Conservation (phyloP, 2,797 vertebrate genomes). For the Argentina silus region DNA sequence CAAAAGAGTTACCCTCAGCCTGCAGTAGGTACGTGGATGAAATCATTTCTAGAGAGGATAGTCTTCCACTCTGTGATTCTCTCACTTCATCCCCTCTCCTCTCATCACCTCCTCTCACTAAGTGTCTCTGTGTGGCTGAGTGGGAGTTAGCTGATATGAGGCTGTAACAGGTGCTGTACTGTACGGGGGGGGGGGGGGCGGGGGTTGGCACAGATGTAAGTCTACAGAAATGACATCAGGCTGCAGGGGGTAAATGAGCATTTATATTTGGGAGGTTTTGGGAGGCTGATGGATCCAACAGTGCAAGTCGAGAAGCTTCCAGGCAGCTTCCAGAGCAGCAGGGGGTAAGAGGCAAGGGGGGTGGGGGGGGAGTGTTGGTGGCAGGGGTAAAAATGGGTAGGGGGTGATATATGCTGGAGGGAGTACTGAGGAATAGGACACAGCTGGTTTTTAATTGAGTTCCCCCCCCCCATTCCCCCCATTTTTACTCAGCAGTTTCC, state of each 20-base stretch:
- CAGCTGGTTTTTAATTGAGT: conserved; percentile 85
- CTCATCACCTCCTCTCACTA: conserved; percentile 3
- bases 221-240: conserved; percentile 69
- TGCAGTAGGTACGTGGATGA: background rate
- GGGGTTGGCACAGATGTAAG: conserved; percentile 15
- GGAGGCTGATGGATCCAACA: conserved; percentile 63
- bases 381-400: conserved; percentile 1
- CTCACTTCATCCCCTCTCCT: conserved; percentile 17
- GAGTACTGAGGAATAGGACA: conserved; percentile 72
- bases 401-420: conserved; percentile 58
- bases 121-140: conserved; percentile 34
- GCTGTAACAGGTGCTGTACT: conserved; percentile 61
- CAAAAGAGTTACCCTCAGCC: no score
- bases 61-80: conserved; percentile 32
- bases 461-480: conserved; percentile 5
- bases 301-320: conserved; percentile 69
- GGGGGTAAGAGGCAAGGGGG: conserved; percentile 48
- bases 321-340: conserved; percentile 71
- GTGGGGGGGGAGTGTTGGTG: conserved; percentile 33
- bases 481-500: conserved; percentile 79
- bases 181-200: conserved; percentile 31
- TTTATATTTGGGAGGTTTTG: conserved; percentile 61
- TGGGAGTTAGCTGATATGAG: conserved; percentile 51
- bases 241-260: conserved; percentile 67
- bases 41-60: background rate